phyloP scores from a whole-genome alignment of 2,888 invertebrate genomes.

The Thysanoteuthis rhombus region DNA sequence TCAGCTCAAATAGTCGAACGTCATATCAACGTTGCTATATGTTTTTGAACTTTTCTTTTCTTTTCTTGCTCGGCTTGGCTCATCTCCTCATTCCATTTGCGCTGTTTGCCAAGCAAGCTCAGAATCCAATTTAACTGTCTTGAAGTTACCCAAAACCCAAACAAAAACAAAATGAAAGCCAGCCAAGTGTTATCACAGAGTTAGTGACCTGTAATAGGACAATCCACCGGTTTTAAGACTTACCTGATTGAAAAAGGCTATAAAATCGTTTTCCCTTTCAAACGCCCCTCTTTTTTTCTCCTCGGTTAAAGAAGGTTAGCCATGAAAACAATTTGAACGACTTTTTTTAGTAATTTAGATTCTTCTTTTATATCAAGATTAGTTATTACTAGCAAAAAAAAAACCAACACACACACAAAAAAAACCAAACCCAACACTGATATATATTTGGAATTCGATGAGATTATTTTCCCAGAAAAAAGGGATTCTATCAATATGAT shows the following conservation, averaged over 20 bases:
- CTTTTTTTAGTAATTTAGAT: no score
- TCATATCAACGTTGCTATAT: not conserved
- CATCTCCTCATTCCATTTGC: not conserved
- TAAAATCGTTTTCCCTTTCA: not conserved
- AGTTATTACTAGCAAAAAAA: no score
- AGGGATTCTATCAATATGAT: no score
- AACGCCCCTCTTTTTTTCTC: no score
- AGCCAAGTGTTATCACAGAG: not conserved
- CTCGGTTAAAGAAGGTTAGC: no score
- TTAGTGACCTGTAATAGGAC: not conserved
- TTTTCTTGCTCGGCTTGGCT: not conserved
- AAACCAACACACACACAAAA: no score
- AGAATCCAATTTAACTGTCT: not conserved
- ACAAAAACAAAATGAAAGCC: not conserved
- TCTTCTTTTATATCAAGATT: no score
- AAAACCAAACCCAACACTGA: no score
- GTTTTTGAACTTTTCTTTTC: not conserved
- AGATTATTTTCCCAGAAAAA: no score
- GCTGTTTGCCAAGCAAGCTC: not conserved
- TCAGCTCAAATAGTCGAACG: not conserved
- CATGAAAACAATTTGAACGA: no score
- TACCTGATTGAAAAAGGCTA: not conserved
- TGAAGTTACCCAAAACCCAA: not conserved
- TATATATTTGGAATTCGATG: no score
- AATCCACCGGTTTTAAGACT: not conserved